Evolutionary conservation across 2,113 vertebrate genomes (phyloP).

Genomic region (Geococcyx californianus): DNA sequence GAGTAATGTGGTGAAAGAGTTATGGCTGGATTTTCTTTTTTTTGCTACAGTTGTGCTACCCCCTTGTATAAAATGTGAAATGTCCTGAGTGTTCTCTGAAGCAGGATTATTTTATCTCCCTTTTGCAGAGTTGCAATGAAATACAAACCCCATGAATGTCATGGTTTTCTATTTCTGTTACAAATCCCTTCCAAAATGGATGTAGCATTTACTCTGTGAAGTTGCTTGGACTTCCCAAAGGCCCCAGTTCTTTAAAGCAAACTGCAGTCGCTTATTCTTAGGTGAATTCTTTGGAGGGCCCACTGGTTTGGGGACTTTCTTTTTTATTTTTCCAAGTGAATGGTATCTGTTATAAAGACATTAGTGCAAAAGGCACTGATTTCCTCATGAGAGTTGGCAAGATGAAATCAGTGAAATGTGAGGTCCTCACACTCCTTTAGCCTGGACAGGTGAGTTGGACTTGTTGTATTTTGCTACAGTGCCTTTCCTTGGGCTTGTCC

Average conservation of each 20-base stretch:
- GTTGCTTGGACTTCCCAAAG: neutral
- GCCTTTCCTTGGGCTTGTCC: neutral
- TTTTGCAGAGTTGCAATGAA: neutral
- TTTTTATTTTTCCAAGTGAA: neutral
- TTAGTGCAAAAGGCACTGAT: neutral
- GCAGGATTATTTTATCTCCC: neutral
- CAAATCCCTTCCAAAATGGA: neutral
- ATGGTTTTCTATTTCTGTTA: neutral
- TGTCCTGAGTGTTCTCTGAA: neutral
- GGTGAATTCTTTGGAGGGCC: neutral
- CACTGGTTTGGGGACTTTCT: neutral
- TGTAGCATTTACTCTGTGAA: neutral
- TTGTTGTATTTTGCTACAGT: neutral
- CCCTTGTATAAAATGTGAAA: constrained; percentile 8
- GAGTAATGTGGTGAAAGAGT: neutral
- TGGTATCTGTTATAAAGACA: neutral
- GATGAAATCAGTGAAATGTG: neutral
- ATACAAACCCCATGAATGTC: neutral
- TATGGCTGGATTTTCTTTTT: neutral
- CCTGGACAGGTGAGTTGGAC: neutral
- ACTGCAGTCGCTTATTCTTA: neutral
- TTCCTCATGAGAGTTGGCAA: neutral
- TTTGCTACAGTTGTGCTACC: neutral
- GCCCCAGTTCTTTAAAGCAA: neutral
- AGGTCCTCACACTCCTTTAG: neutral